Base-by-base conservation (phyloP, 2,113 vertebrate genomes). In the Ameiurus melas region DNA sequence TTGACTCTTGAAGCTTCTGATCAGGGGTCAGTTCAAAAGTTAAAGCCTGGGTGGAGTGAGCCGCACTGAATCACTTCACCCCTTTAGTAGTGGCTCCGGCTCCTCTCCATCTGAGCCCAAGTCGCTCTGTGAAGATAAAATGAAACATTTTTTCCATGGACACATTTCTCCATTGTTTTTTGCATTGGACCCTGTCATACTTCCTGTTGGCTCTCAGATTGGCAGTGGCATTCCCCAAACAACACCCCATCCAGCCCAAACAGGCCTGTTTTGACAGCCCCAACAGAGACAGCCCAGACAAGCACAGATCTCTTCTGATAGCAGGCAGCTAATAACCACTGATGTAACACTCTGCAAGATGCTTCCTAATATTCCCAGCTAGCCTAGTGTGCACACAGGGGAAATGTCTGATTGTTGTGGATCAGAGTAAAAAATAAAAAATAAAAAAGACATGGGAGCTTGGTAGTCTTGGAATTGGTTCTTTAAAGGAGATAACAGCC, bases 281-380 rank as follows among this genome's bases (percentile, higher is more conserved):
- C 84, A 85, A 55, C 87, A 89, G 91, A 90, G 90, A 88, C 75
- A 86, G 85, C 62, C 70, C 60, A 87, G 90, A 84, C 89, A 43
- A 39, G 43, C 39, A 91, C 55, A n/a, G 30, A 79, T 87, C 86
- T 88, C 81, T 57, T n/a, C 62, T 85, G 87, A 92, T 91, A 84
- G 85, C 90, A 87, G 71, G n/a, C 83, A 89, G 89, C 85, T 92
- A 90, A 93, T 93, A 90, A 73, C 75, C 90, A 91, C 88, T 93
- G 90, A 93, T 93, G 93, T 92, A 93, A 94, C 92, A 89, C 86
- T 90, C 77, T 90, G 90, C 93, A 94, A 93, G 91, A 91, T 86
- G 62, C 77, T 89, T 83, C 51, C 73, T 91, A 90, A 82, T 81
- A 70, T 88, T 55, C 85, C 78, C 81, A 62, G 43, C 81, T 90